Base-by-base conservation (phyloP, 2,888 invertebrate species). In the Thelaira solivaga region DNA sequence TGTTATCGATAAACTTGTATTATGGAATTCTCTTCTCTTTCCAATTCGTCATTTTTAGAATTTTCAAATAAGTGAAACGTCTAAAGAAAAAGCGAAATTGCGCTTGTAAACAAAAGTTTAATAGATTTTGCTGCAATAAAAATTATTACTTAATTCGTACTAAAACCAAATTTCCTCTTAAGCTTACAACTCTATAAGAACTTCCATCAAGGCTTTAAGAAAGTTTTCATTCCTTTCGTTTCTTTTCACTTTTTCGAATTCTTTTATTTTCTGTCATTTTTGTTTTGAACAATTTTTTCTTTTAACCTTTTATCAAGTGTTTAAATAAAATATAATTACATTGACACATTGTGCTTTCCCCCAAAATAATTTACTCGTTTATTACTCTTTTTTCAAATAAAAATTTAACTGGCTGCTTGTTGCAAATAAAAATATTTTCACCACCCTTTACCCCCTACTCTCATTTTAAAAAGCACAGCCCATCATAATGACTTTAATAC, bases 401-500 rank as follows among this genome's bases (percentile, higher is more conserved):
- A 39, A 55, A 11, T 20, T 11, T 34, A 20, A 22, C 41, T 2
- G 39, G 7, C 20, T 53, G 20, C 31, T 31, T 26, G 7, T 13
- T 53, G 20, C 31, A 22, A 45, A 43, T 36, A 0, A 16, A 18
- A 3, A 2, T 36, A 13, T n/a, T 29, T 0, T 11, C 20, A 16
- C 39, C 39, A n/a, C 47, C 6, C 6, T 1, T n/a, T 11, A 4
- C 36, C 3, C 18, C 1, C 6, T 2, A 22, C 3, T 53, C 31
- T 31, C 20, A 11, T 13, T 57, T 47, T 39, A 11, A 22, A 22
- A 74, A 29, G 43, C 57, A 51, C 47, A 49, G 64, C 62, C 57
- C 71, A 62, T 77, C 51, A 57, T 77, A 77, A 77, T 73, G 73
- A 69, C 59, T 78, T 69, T 65, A 65, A 61, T 78, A 53, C 43